Evolutionary conservation across 2,113 vertebrate genomes (phyloP), one percentile per base, ranked within the genome.

Genomic region (Electrona antarctica): DNA sequence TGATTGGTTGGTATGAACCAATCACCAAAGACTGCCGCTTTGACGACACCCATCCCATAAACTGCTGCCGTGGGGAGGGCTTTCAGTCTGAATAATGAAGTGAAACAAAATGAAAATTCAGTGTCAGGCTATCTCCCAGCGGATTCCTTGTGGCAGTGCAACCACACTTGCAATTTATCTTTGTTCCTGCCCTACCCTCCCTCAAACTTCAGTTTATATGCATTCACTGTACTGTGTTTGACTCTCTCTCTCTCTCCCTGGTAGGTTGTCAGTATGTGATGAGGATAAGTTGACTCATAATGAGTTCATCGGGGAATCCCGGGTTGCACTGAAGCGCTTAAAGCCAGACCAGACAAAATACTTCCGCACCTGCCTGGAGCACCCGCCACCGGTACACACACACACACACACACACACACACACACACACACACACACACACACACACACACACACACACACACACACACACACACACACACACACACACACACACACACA

Each of bases 231-330:
- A 33, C 52, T 41, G 33, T 8, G 2, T 28, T 7, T 7, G 33
- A 41, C 33, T 6, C 33, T 41, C 33, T 41, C 33, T 9, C 2
- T 49, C 7, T 64, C 51, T 29, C 48, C 58, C 56, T 46, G 5
- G 1, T 85, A 96, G 95, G 93, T 93, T 96, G 85, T 91, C 95
- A 0, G 95, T 96, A 67, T 96, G 95, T 52, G 95, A 97, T 3
- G 95, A 97, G 77, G 95, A 97, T 79, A 95, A 95, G 78, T 76
- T 96, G 89, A 95, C 95, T 85, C 95, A 96, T 83, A 97, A 96
- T 8, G 95, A 96, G 85, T 92, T 96, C 67, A 97, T 97, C 0
- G 95, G 95, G 9, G 95, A 96, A 80, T 95, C 93, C 0, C 85
- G 95, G 0, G 93, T 97, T 6, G 91, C 95, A 3, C 90, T 97